Evolutionary conservation across 2,113 vertebrate species (phyloP).

Genomic region (Mastomys coucha): DNA sequence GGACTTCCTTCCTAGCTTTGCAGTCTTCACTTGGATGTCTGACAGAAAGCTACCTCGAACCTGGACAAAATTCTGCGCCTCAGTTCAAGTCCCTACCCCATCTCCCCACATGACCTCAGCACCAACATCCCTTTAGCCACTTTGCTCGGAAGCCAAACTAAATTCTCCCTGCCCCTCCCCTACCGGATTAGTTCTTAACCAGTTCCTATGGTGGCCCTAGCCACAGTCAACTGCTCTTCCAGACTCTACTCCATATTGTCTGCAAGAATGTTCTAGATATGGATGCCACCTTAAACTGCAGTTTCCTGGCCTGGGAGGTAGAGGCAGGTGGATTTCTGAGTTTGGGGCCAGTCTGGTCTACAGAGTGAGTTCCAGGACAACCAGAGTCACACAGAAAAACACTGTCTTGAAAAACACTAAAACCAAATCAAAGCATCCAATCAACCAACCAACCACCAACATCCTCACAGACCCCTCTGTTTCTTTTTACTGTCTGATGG

Average conservation of each 20-base stretch:
- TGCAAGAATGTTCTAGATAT: not conserved
- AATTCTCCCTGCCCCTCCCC: not conserved
- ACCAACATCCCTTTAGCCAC: not conserved
- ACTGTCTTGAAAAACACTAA: not conserved
- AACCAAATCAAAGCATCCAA: not conserved
- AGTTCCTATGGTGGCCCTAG: not conserved
- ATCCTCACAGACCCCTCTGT: too few relatives aligned
- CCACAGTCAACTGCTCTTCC: not conserved
- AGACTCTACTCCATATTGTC: not conserved
- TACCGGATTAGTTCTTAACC: not conserved
- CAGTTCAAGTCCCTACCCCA: too few relatives aligned
- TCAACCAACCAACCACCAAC: too few relatives aligned
- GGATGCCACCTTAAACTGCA: not conserved
- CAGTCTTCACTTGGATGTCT: not conserved
- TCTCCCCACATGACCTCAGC: too few relatives aligned
- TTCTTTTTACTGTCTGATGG: too few relatives aligned
- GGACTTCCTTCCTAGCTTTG: not conserved
- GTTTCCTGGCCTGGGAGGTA: not conserved
- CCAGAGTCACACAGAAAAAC: not conserved
- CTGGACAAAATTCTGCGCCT: not conserved
- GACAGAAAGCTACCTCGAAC: not conserved
- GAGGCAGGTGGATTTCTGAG: not conserved
- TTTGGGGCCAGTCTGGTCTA: not conserved
- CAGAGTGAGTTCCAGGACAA: not conserved
- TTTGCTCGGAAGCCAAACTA: not conserved